Evolutionary conservation across 2,113 vertebrate genomes (phyloP), one percentile per base, ranked within the genome.

Genomic region (Heloderma charlesbogerti): DNA sequence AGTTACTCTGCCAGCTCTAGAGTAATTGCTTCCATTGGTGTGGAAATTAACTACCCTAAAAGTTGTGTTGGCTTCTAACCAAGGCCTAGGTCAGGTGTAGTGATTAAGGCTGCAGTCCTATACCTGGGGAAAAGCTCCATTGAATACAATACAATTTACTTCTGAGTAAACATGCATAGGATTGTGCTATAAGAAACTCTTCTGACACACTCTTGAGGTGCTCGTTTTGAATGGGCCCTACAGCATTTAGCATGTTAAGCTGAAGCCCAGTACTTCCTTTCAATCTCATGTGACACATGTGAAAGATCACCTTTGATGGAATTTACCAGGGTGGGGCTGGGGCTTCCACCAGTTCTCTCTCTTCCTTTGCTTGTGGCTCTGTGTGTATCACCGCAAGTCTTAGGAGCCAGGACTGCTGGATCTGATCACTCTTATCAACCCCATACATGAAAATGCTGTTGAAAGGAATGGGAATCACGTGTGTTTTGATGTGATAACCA

Each of bases 401-500:
- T 57, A 34, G 75, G 71, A 51, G 48, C 66, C n/a, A 80, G 77
- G 66, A 37, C 45, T 71, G 25, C 72, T 85, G 89, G 60, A 78
- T 67, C 83, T 90, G 89, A 79, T 40, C 43, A 79, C 31, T 4
- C 84, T 80, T 90, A 63, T 80, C 91, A 79, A 74, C 10, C 27
- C 37, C 54, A 57, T 79, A 31, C 82, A 84, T 57, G 48, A 45
- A 69, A 69, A 3, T 77, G 60, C 45, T 71, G 82, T 84, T 71
- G 74, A 92, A 89, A 89, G 82, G 75, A 86, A 74, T 74, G 75
- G 34, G 63, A 86, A 80, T 74, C 80, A 69, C 63, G 84, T 69
- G 63, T 72, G 60, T 57, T 81, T 79, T 81, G 74, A 79, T 72
- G 15, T 80, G 87, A 40, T 69, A 48, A 43, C 9, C n/a, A n/a